These are phyloP conservation scores for Notolepis coatsorum DNA, from an alignment of 2,797 vertebrate genomes.

Conservation along the genomic window DNA sequence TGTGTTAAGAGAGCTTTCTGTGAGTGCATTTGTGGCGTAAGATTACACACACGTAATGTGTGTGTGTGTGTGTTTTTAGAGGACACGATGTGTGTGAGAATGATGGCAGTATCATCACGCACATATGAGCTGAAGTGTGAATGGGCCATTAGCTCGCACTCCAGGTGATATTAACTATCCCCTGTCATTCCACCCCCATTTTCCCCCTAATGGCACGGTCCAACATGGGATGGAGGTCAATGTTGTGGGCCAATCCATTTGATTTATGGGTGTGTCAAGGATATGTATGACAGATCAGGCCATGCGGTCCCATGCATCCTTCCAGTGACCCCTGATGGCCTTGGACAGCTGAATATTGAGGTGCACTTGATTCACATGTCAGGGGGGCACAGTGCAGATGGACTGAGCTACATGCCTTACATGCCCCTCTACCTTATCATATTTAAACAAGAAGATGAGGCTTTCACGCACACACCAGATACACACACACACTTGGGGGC, in stretches of 20 bases:
- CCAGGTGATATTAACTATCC: constrained; percentile 9
- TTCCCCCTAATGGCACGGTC: neutral
- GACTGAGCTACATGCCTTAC: too few species aligned
- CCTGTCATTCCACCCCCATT: neutral
- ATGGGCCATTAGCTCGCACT: constrained; percentile 1
- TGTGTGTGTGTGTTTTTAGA: constrained; percentile 7
- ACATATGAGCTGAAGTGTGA: constrained; percentile 13
- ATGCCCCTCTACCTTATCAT: too few species aligned
- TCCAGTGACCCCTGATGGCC: neutral
- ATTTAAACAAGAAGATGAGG: too few species aligned
- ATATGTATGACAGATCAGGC: neutral
- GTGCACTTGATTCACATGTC: constrained; percentile 13
- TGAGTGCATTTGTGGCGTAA: too few species aligned
- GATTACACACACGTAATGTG: too few species aligned
- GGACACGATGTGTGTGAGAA: neutral
- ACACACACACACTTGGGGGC: too few species aligned
- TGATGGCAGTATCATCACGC: neutral
- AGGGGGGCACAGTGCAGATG: neutral
- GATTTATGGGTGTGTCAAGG: constrained; percentile 6
- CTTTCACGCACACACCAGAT: too few species aligned
- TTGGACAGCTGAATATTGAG: neutral
- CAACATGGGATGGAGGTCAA: constrained; percentile 7
- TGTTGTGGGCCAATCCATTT: neutral
- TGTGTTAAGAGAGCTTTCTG: too few species aligned
- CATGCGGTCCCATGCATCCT: constrained; percentile 15